A percentile compares a stretch with the other conserved stretches of the same genome.
These are phyloP conservation scores for Poecilus cupreus DNA, from an alignment of 2,888 invertebrate genomes.

Conservation along the genomic window DNA sequence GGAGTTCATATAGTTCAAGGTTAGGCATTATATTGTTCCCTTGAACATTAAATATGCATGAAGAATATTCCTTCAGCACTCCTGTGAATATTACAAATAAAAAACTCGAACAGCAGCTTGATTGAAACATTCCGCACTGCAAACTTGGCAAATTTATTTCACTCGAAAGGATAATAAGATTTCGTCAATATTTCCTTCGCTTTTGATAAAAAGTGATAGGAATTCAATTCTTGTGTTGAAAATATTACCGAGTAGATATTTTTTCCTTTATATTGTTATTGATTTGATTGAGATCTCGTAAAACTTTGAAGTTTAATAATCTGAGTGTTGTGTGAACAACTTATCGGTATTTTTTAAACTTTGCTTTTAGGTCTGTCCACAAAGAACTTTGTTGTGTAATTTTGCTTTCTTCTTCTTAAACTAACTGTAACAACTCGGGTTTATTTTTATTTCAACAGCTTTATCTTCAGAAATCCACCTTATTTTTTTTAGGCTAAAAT, in stretches of 20 bases:
- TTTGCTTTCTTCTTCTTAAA: slow-evolving; percentile 23
- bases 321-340: slow-evolving; percentile 14
- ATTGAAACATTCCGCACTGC: not conserved
- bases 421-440: slow-evolving; percentile 2
- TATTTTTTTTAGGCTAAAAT: no score
- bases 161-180: slow-evolving; percentile 2
- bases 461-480: not conserved
- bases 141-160: not conserved
- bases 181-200: not conserved
- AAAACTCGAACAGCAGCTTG: not conserved
- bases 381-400: slow-evolving; percentile 19
- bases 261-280: slow-evolving; percentile 16
- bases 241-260: not conserved
- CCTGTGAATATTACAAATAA: slow-evolving; percentile 10
- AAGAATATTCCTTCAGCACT: not conserved
- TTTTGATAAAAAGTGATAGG: slow-evolving; percentile 10
- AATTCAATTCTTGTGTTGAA: slow-evolving; percentile 8
- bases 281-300: slow-evolving; percentile 17
- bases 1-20: slow-evolving; percentile 20
- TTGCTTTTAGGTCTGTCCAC: slow-evolving; percentile 21
- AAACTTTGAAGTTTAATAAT: slow-evolving; percentile 19
- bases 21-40: slow-evolving; percentile 6
- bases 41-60: not conserved
- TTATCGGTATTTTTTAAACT: slow-evolving; percentile 25
- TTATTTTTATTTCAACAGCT: not conserved